Conservation (phyloP, 2,113 vertebrate genomes). For the Epinephelus lanceolatus region DNA sequence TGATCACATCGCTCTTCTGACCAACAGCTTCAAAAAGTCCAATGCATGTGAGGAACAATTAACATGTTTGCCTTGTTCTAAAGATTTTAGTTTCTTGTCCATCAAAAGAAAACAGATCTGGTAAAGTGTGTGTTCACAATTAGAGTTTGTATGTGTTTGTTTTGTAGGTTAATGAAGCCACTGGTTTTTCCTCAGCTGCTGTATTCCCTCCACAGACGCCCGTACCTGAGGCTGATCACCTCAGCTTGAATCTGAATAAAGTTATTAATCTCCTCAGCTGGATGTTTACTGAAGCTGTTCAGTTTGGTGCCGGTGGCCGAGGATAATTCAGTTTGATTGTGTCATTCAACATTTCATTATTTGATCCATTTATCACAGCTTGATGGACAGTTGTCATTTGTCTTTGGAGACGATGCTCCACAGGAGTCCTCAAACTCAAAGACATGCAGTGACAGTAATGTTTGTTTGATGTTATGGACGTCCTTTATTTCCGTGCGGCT, state of each 20-base stretch:
- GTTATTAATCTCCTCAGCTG: constrained; percentile 42
- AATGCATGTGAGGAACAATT: no score
- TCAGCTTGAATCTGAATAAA: constrained; percentile 30
- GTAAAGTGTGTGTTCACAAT: neutral
- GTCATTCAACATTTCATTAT: constrained; percentile 3
- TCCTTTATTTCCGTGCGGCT: neutral
- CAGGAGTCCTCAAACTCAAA: constrained; percentile 19
- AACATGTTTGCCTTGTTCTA: no score
- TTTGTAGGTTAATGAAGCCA: neutral
- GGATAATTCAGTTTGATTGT: no score
- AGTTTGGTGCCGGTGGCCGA: neutral
- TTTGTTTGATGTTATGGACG: neutral
- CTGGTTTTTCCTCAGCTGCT: neutral
- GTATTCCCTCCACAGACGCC: constrained; percentile 6
- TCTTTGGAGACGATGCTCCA: constrained; percentile 3
- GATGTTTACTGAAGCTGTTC: constrained; percentile 32
- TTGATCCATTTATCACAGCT: constrained; percentile 36
- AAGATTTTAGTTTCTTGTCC: neutral
- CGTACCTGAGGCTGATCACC: constrained; percentile 40
- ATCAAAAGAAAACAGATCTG: neutral
- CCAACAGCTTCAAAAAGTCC: no score
- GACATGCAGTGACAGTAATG: neutral
- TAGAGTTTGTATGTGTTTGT: neutral
- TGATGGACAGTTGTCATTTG: constrained; percentile 8
- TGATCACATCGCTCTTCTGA: no score